Base-by-base conservation (phyloP, 30 jellyfish, hydroid and myxozoan species). In the Aurelia aurita complex sp. Pacific region DNA sequence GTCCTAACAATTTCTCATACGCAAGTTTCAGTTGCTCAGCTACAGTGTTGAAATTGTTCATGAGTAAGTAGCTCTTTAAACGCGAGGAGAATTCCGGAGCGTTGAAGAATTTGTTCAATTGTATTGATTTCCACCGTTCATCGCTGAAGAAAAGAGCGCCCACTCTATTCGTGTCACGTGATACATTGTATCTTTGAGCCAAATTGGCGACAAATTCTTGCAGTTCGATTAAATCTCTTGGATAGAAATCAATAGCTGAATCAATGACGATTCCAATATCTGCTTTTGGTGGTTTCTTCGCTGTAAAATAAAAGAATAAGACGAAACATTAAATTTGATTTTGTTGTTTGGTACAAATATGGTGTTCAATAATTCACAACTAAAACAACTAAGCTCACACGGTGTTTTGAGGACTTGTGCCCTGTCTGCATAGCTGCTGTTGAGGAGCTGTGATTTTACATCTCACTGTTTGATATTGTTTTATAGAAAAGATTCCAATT, bases 221-320 rank as follows among this genome's bases (percentile, higher is more conserved):
- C 83, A 85, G 54, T 4, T 33, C 70, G 16, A 17, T 38, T 46
- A 85, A 73, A 29, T 85, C 94, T 19, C 51, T 32, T 17, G 69
- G 73, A 13, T 55, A 32, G 42, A 85, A 54, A 18, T 74, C 76
- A 5, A 64, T 51, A 40, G 94, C 67, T 14, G 94, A 73, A 53
- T 85, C 94, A 34, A 85, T 74, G 50, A 85, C 69, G 10, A 85
- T 46, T 64, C 83, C 94, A n/a, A 85, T 76, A 34, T 85, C 94
- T 1, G 87, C 94, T 32, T 61, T 63, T 10, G 29, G 34, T 15
- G 66, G 29, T 6, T 51, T 23, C 4, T 36, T 42, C 29, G 32
- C 81, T 71, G 64, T 10, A 71, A 71, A 2, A 40, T 5, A 12
- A 68, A 68, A 19, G 15, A 7, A 18, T 3, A 40, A 71, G 50